Evolutionary conservation across 2,113 vertebrate species (phyloP), one percentile per base, ranked within the genome.

Genomic region (Lampris incognitus): DNA sequence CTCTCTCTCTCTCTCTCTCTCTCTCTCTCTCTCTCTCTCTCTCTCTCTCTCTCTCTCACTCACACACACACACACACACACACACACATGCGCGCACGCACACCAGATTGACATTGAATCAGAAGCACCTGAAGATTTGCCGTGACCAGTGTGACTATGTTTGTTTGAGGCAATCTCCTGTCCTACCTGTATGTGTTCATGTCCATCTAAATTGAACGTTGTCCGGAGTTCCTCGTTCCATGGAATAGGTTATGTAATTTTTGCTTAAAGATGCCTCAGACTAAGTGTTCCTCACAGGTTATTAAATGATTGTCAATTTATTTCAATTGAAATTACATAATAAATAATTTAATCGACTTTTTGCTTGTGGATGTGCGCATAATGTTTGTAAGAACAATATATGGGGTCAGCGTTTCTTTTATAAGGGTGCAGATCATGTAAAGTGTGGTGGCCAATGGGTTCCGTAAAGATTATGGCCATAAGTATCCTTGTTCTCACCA

Each of bases 1-100:
- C 76, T 50, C 42, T 71, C 61, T 72, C 70, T 76, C 51, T 67
- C 72, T 72, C 36, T 65, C 57, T 66, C 36, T 63, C 8, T 38
- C 51, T 41, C 9, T 4, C 9, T 6, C 44, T 59, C 36, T 50
- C 42, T 71, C 61, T 72, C 70, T 76, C 51, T 67, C 72, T 72
- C 36, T 65, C 57, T 66, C 36, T 63, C 8, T 38, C 51, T 41
- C 9, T 4, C 9, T 6, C 44, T 59, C 36, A 46, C 74, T 66
- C 48, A 66, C 50, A 41, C 7, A 11, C 60, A 56, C 60, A 59
- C 59, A 58, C 68, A 66, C 46, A 50, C 41, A 57, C 59, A 64
- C 8, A 59, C 62, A 74, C 36, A 66, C 52, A 65, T 38, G n/a
- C 52, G 24, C 42, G 42, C 24, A 24, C 24, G 24, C 24, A 24